Base-by-base conservation (phyloP, 1,140 invertebrate genomes). In the Aricia agestis region DNA sequence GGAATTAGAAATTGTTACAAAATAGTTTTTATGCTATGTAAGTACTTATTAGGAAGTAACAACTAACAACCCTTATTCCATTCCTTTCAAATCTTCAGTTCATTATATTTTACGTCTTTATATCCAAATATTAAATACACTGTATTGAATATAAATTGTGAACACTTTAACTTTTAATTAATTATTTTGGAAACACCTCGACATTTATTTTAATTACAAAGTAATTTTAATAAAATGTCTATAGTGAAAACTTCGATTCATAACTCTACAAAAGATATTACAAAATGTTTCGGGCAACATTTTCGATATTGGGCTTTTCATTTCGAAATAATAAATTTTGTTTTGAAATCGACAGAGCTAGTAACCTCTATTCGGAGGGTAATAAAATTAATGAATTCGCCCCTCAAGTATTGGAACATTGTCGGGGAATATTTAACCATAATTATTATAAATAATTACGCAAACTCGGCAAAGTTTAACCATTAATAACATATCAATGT, bases 381-480 rank as follows among this genome's bases (percentile, higher is more conserved):
- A 76, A 77, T 84, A 71, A 76, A 82, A 85, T 82, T 82, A 85
- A 82, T 85, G 76, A 82, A 79, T 73, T 36, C 69, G 25, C 69
- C 71, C 71, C 74, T 71, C 68, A 75, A 79, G 71, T 74, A 78
- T 79, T 67, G 75, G 73, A 74, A 76, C 72, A 75, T 77, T 81
- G 76, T 80, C 68, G 71, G 72, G 67, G 73, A 80, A 81, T 82
- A 81, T 79, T 80, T 82, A 72, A 68, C 68, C 57, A 78, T 83
- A 82, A 86, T 84, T 82, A 83, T 82, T 80, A 78, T 79, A 79
- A 86, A 63, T 63, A 63, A 63, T 63, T 63, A 63, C 59, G 59
- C 59, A 63, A 63, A 63, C 17, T 63, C 19, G 18, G 17, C 17
- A 17, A 63, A 63, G 59, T 63, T 63, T 63, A 63, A 63, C 59